Evolutionary conservation across 2,888 invertebrate genomes (phyloP), one percentile per base, ranked within the genome.

Genomic region (Neria commutata): DNA sequence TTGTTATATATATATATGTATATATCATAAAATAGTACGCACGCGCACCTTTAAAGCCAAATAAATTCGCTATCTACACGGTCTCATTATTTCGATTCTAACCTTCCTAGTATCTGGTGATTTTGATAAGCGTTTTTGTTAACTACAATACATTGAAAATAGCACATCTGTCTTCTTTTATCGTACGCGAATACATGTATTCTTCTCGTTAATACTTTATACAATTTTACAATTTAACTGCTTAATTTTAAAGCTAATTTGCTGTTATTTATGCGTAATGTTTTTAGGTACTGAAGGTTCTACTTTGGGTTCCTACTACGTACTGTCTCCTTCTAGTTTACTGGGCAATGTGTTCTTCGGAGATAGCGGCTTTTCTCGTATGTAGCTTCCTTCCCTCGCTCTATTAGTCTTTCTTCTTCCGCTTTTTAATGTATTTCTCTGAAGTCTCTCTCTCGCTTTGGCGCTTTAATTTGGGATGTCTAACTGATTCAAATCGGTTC

Each of bases 381-480:
- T 29, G 29, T 17, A 17, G 17, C 42, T 19, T 21, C 5, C 42
- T 42, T 17, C 4, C 42, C 21, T 42, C 4, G 37, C n/a, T 37
- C 4, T n/a, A 37, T 6, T 21, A 19, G 42, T 11, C 14, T 42
- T 5, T n/a, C n/a, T n/a, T n/a, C n/a, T n/a, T 19, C 21, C 21
- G 21, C 19, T 19, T 42, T 42, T 42, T 6, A 6, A 19, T 42
- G 17, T 4, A 17, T 37, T n/a, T 37, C 37, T 6, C 37, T 37
- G n/a, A n/a, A n/a, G 14, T 14, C 11, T 37, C 37, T 14, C 19
- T 42, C 5, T 17, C 37, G n/a, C 19, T 42, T 17, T n/a, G n/a
- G n/a, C n/a, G n/a, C 29, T 14, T 65, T 70, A 79, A 64, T 80
- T 79, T 57, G 76, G 74, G 60, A 79, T 73, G 70, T 80, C 74